Base-by-base conservation (phyloP, 1,140 invertebrate species). In the Lasaia peninsularis region DNA sequence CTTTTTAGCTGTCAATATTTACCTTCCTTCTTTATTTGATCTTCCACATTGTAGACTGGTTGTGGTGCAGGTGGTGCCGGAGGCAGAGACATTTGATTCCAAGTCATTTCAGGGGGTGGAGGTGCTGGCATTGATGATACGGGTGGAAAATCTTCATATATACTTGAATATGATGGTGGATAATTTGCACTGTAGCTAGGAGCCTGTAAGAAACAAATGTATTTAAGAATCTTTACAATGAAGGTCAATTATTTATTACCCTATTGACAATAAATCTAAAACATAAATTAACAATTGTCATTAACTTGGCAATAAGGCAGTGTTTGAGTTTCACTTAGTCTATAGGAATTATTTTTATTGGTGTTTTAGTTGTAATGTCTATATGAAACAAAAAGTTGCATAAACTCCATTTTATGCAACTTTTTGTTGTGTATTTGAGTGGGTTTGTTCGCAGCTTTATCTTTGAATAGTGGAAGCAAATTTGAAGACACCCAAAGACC, bases 21-120 rank as follows among this genome's bases (percentile, higher is more conserved):
- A 88, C 85, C 85, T 75, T 88, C 85, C 72, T 86, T 88, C 54
- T 88, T 88, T 0, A 85, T 83, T 53, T 86, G 85, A 49, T 88
- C 85, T 60, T 88, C 85, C 16, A 79, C 67, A 67, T 76, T 84
- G 51, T 68, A 73, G 0, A 77, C 52, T 34, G 73, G 65, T 1
- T 68, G 64, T 11, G 71, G 68, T 5, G 70, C 60, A 7, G 77
- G 56, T n/a, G 75, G 74, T 0, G 83, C 76, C 9, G 75, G 80
- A 32, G 77, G 84, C 6, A 87, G 63, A 0, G 78, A 81, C 75
- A 86, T 79, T 50, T 86, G 82, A 58, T 83, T 86, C 85, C 85
- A 88, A 0, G 64, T 54, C 52, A 80, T 73, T n/a, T 80, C 79
- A n/a, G 71, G 72, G 5, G 68, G 67, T 1, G 63, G 63, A 21